phyloP scores from a whole-genome alignment of 2,888 invertebrate species.

The Callinectes sapidus region DNA sequence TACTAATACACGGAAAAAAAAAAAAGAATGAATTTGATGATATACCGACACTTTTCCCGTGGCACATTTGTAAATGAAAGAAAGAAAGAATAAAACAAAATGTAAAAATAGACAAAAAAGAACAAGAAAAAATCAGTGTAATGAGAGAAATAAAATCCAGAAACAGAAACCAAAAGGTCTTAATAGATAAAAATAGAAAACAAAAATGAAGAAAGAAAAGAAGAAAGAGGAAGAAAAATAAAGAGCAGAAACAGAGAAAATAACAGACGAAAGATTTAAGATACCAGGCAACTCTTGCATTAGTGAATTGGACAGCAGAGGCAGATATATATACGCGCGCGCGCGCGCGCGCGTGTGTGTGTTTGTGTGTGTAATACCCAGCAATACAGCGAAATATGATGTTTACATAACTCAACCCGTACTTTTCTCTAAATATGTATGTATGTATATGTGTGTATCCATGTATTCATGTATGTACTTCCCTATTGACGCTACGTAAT shows the following conservation, averaged over 20 bases:
- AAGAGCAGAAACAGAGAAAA: too few relatives aligned
- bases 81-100: neutral
- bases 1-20: too few relatives aligned
- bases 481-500: neutral
- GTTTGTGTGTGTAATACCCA: conserved; percentile 8
- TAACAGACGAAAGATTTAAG: too few relatives aligned
- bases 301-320: too few relatives aligned
- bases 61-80: neutral
- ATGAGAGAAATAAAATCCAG: too few relatives aligned
- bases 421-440: neutral
- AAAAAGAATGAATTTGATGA: too few relatives aligned
- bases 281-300: too few relatives aligned
- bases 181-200: too few relatives aligned
- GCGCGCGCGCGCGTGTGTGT: conserved; percentile 5
- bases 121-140: neutral
- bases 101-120: neutral
- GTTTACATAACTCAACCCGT: neutral
- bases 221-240: too few relatives aligned
- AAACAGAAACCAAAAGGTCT: too few relatives aligned
- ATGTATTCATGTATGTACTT: neutral
- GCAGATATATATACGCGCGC: neutral
- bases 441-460: neutral
- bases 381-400: neutral
- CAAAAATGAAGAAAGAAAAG: too few relatives aligned
- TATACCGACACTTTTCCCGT: too few relatives aligned